phyloP scores from a whole-genome alignment of 2,113 vertebrate species.

The Ginglymostoma cirratum region DNA sequence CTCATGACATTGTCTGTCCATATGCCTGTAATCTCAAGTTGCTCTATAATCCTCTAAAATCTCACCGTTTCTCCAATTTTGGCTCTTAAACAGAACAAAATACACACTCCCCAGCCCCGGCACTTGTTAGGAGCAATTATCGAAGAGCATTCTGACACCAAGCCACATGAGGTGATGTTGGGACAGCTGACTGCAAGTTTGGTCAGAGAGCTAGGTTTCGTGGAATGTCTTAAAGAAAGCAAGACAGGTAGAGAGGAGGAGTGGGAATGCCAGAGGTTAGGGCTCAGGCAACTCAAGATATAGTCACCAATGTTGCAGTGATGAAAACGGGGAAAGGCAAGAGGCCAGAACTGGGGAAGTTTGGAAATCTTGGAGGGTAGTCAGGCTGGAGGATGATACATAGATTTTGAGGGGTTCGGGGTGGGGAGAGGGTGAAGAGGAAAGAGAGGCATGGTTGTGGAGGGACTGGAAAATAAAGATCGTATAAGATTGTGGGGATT shows the following conservation, averaged over 20 bases:
- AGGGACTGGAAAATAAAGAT: background rate
- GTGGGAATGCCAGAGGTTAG: background rate
- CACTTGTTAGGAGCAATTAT: background rate
- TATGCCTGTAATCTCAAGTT: background rate
- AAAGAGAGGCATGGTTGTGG: background rate
- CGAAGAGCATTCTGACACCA: background rate
- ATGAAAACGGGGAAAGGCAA: background rate
- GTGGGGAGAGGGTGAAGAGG: too few species aligned
- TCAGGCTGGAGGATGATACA: background rate
- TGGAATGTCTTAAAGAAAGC: background rate
- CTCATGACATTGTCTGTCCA: background rate
- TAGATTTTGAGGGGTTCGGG: background rate
- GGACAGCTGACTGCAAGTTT: background rate
- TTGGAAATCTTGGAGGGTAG: background rate
- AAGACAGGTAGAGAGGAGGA: background rate
- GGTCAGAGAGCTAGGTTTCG: background rate
- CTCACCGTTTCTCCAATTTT: background rate
- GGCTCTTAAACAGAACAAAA: background rate
- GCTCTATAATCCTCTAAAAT: background rate
- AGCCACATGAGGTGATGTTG: background rate
- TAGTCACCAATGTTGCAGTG: background rate
- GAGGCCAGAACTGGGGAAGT: background rate
- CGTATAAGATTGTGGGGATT: too few species aligned
- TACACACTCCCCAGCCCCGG: background rate
- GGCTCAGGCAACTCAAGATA: background rate